A percentile compares a stretch with the other conserved stretches of the same genome.
These are phyloP conservation scores for Drosophila kohkoa DNA, from an alignment of 1,140 invertebrate genomes.

Conservation along the genomic window DNA sequence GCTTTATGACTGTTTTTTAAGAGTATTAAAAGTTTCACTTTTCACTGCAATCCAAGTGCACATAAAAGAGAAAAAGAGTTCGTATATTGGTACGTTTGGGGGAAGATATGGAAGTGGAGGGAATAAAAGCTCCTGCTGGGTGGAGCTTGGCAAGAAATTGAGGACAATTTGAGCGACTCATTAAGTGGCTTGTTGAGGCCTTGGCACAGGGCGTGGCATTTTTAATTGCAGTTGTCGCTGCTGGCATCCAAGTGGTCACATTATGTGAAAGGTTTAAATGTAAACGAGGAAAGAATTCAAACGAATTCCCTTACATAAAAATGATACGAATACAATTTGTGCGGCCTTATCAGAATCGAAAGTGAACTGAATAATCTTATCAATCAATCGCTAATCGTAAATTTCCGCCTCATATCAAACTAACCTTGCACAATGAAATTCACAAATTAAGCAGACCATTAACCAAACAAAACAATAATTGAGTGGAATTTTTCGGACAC, in stretches of 20 bases:
- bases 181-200: constrained; percentile 51
- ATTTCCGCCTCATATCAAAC: constrained; percentile 11
- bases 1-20: constrained; percentile 3
- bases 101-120: not conserved
- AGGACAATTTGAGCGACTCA: constrained; percentile 46
- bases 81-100: not conserved
- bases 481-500: not conserved
- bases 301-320: not conserved
- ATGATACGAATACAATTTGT: not conserved
- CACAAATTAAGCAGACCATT: not conserved
- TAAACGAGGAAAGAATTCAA: not conserved
- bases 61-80: constrained; percentile 7
- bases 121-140: constrained; percentile 7
- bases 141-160: constrained; percentile 30
- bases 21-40: constrained; percentile 17
- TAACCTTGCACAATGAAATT: constrained; percentile 14
- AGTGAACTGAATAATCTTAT: constrained; percentile 2
- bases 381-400: not conserved
- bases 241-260: constrained; percentile 15
- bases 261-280: constrained; percentile 15
- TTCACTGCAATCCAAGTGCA: constrained; percentile 8
- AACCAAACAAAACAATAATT: not conserved
- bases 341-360: constrained; percentile 2
- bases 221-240: constrained; percentile 46
- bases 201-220: constrained; percentile 24